Conservation (phyloP, 1,140 invertebrate species). For the Drosophila azteca region DNA sequence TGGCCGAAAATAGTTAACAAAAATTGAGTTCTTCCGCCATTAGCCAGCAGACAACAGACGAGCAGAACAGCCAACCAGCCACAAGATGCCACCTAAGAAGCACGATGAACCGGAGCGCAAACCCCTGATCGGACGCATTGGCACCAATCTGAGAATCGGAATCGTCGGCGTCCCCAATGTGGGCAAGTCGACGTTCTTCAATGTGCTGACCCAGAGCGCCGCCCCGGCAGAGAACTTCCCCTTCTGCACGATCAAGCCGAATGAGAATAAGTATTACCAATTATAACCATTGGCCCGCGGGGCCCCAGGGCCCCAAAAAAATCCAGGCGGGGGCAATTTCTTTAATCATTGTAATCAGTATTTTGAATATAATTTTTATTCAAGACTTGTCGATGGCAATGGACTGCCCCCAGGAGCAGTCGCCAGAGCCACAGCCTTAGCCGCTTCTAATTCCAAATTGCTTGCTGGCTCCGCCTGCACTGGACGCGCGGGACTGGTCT, state of each 20-base stretch:
- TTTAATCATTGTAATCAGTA: conserved; percentile 59
- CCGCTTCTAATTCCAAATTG: conserved; percentile 61
- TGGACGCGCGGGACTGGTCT: conserved; percentile 7
- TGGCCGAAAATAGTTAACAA: conserved; percentile 28
- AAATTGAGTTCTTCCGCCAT: conserved; percentile 2
- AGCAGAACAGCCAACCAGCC: conserved; percentile 9
- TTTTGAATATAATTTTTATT: conserved; percentile 55
- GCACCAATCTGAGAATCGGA: conserved; percentile 98
- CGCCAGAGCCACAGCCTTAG: conserved; percentile 2
- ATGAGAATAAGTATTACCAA: conserved; percentile 98
- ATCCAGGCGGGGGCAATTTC: conserved; percentile 40
- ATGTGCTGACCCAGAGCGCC: conserved; percentile 98
- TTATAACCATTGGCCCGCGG: conserved; percentile 15
- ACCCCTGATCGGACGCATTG: conserved; percentile 97
- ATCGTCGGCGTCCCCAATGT: conserved; percentile 97
- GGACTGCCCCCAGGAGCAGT: conserved; percentile 39
- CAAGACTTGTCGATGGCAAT: conserved; percentile 22
- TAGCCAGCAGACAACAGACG: too few species aligned
- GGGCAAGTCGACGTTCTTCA: conserved; percentile 99
- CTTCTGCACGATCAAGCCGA: conserved; percentile 99
- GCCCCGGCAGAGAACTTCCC: conserved; percentile 99
- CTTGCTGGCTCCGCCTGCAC: conserved; percentile 23
- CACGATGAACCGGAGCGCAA: conserved; percentile 94
- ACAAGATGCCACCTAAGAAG: conserved; percentile 96
- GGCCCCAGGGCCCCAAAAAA: conserved; percentile 8